Evolutionary conservation across 2,797 vertebrate genomes (phyloP), one percentile per base, ranked within the genome.

Genomic region (Hephaestus fuliginosus): DNA sequence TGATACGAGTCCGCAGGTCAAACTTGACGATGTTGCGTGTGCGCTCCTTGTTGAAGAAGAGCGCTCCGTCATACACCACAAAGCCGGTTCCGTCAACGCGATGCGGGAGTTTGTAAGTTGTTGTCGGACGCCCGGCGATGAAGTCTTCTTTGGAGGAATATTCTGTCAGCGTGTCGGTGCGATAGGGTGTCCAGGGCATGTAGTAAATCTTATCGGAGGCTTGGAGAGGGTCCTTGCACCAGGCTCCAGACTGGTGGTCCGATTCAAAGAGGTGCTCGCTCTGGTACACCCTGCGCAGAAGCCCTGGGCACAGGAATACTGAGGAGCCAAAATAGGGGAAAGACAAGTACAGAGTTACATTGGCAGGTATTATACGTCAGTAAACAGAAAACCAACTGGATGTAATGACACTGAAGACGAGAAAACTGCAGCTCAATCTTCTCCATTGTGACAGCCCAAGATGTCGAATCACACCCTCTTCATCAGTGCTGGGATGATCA

Each of bases 281-380:
- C 96, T 99, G 98, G 95, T 99, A 98, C 33, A 99, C 98, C 92
- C 97, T 97, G 87, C 96, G 97, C 81, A 99, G 95, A 86, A 99
- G 96, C 92, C 98, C 98, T 82, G 98, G 98, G 89, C 98, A 99
- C 95, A 99, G 96, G 96, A 99, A 99, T 96, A 99, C 98, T 99
- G 96, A 94, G 94, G 25, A 25, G 25, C 25, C 94, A 95, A 95
- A 95, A 95, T 78, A 85, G 89, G 90, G 86, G 70, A 95, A 94
- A 94, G 89, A 93, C 93, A 93, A 92, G 88, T 66, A 91, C 90
- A 90, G 93, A 94, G 94, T 95, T 95, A 95, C 92, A 93, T 95
- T 95, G 94, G 92, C 92, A 93, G 90, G 93, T 92, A 92, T 87
- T 86, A 53, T 39, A 58, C 60, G 25, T 20, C 20, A 11, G 44